Evolutionary conservation across 2,888 invertebrate species (phyloP).

Genomic region (Lagria hirta): DNA sequence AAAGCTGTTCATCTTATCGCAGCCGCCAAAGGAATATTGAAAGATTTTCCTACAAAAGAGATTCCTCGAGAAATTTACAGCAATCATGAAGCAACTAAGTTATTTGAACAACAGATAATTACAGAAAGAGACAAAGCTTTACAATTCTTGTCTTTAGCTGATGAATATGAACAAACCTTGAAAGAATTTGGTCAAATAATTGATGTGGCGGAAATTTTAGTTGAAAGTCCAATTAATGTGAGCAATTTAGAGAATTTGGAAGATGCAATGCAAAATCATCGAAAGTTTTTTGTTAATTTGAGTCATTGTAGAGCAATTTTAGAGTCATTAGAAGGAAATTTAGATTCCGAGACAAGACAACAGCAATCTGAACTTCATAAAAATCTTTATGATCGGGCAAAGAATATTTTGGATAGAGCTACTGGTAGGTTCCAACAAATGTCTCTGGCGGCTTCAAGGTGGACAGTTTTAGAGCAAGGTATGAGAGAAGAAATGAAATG

Average conservation of each 20-base stretch:
- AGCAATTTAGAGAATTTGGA: constrained; percentile 77
- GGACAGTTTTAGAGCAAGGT: constrained; percentile 78
- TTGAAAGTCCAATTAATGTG: constrained; percentile 76
- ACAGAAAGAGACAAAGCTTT: constrained; percentile 75
- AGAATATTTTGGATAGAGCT: constrained; percentile 75
- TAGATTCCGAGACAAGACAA: constrained; percentile 76
- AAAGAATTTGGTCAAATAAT: constrained; percentile 86
- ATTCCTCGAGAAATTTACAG: constrained; percentile 68
- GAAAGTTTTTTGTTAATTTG: constrained; percentile 85
- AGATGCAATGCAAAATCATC: constrained; percentile 85
- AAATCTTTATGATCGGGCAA: constrained; percentile 74
- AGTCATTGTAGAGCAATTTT: constrained; percentile 85
- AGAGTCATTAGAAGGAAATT: constrained; percentile 80
- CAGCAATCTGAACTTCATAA: constrained; percentile 74
- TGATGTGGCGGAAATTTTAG: constrained; percentile 77
- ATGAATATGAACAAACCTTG: constrained; percentile 86
- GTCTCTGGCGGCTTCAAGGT: constrained; percentile 81
- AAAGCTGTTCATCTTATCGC: constrained; percentile 64
- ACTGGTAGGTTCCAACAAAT: constrained; percentile 79
- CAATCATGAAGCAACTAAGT: constrained; percentile 67
- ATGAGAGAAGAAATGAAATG: constrained; percentile 82
- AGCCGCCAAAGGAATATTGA: constrained; percentile 63
- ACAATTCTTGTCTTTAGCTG: constrained; percentile 73
- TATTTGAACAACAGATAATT: constrained; percentile 69
- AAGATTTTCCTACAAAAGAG: constrained; percentile 69